Percentiles rank a stretch among this genome's conserved stretches.
phyloP scores from a whole-genome alignment of 2,888 invertebrate species.

The Diplazon laetatorius region DNA sequence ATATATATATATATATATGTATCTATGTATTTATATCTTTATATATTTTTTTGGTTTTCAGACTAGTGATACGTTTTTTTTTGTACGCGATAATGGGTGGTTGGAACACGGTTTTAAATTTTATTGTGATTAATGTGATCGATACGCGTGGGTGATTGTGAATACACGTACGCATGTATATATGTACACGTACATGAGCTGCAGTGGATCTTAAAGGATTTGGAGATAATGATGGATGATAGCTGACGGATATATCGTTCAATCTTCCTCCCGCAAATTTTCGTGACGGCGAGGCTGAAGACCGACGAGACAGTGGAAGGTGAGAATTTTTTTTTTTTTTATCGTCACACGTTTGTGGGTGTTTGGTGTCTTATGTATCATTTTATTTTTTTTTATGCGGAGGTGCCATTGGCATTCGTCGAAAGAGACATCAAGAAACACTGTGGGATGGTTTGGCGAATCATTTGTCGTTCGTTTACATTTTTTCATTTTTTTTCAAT shows the following conservation, averaged over 20 bases:
- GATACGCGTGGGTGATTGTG: slow-evolving; percentile 60
- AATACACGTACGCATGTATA: too few species aligned
- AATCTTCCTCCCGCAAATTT: slow-evolving; percentile 58
- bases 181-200: too few species aligned
- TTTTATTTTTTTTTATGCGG: not conserved
- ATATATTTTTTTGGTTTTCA: too few species aligned
- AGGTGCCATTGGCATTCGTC: too few species aligned
- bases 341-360: too few species aligned
- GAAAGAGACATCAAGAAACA: too few species aligned
- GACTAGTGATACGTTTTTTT: slow-evolving; percentile 15
- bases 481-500: too few species aligned
- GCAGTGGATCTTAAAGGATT: slow-evolving; percentile 60
- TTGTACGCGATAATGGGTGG: slow-evolving; percentile 48
- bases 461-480: too few species aligned
- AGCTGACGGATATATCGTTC: slow-evolving; percentile 77
- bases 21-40: not conserved
- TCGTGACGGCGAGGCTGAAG: slow-evolving; percentile 69
- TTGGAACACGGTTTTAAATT: slow-evolving; percentile 10
- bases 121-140: slow-evolving; percentile 42
- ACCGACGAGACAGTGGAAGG: slow-evolving; percentile 74
- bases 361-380: too few species aligned
- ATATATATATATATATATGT: slow-evolving; percentile 5
- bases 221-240: slow-evolving; percentile 65
- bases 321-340: slow-evolving; percentile 51
- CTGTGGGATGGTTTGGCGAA: too few species aligned